A percentile compares a stretch with the other conserved stretches of the same genome.
Conservation (phyloP, 2,113 vertebrate genomes). For the Athene cunicularia region DNA sequence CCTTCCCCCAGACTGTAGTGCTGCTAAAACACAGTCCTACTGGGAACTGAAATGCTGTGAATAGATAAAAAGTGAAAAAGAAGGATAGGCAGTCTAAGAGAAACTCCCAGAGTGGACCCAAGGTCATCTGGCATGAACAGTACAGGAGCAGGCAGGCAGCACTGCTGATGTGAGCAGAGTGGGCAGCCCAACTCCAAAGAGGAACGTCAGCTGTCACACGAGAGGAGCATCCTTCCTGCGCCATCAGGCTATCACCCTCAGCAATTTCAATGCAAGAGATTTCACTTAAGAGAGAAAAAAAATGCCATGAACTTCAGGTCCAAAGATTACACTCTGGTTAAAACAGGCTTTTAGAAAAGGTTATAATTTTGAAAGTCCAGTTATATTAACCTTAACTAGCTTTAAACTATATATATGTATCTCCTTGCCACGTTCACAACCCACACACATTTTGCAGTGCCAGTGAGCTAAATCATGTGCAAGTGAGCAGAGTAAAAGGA, state of each 20-base stretch:
- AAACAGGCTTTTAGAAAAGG: neutral
- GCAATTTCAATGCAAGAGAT: neutral
- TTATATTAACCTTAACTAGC: conserved; percentile 19
- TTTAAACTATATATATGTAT: conserved; percentile 1
- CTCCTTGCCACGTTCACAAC: conserved; percentile 34
- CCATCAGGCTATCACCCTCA: neutral
- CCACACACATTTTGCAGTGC: neutral
- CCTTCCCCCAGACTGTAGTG: neutral
- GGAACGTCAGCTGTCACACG: neutral
- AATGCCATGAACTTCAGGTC: neutral
- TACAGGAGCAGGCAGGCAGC: accelerated
- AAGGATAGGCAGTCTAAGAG: neutral
- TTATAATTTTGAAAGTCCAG: neutral
- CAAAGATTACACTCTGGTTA: neutral
- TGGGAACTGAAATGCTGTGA: neutral
- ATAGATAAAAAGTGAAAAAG: neutral
- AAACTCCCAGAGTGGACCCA: neutral
- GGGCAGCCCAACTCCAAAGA: neutral
- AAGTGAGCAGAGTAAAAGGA: conserved; percentile 18
- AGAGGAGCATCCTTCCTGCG: neutral
- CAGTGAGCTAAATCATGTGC: conserved; percentile 20
- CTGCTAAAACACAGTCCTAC: neutral
- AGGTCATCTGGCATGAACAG: accelerated
- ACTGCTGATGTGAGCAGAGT: neutral
- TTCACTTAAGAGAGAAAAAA: neutral